These are phyloP conservation scores for Plotosus lineatus DNA, from an alignment of 2,113 vertebrate genomes.

Conservation along the genomic window DNA sequence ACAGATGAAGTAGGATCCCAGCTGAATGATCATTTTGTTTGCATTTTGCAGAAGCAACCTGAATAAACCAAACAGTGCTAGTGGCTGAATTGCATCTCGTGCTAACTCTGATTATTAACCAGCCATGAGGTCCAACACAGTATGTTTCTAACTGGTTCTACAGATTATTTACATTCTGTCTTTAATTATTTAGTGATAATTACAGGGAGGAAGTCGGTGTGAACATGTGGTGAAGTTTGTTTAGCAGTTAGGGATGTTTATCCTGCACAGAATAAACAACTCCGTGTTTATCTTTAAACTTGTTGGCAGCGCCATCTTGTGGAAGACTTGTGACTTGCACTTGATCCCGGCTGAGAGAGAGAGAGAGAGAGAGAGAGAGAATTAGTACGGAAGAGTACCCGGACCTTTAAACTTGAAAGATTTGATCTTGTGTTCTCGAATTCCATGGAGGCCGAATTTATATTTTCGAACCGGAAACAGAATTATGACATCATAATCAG, in stretches of 20 bases:
- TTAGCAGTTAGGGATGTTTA: constrained; percentile 16
- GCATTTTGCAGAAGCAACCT: no score
- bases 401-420: no score
- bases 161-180: not conserved
- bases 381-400: not conserved
- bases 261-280: constrained; percentile 66
- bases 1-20: not conserved
- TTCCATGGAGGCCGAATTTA: no score
- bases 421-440: no score
- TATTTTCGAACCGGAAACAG: no score
- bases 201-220: not conserved
- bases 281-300: constrained; percentile 59
- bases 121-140: not conserved
- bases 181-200: not conserved
- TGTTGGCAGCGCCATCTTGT: constrained; percentile 60
- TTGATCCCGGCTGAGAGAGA: constrained; percentile 63
- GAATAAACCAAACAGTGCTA: not conserved
- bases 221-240: not conserved
- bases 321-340: constrained; percentile 66
- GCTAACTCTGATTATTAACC: not conserved
- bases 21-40: no score
- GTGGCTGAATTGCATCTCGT: not conserved
- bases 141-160: not conserved
- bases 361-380: not conserved
- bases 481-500: no score